Evolutionary conservation across 2,888 invertebrate genomes (phyloP).

Genomic region (Polietes domitor): DNA sequence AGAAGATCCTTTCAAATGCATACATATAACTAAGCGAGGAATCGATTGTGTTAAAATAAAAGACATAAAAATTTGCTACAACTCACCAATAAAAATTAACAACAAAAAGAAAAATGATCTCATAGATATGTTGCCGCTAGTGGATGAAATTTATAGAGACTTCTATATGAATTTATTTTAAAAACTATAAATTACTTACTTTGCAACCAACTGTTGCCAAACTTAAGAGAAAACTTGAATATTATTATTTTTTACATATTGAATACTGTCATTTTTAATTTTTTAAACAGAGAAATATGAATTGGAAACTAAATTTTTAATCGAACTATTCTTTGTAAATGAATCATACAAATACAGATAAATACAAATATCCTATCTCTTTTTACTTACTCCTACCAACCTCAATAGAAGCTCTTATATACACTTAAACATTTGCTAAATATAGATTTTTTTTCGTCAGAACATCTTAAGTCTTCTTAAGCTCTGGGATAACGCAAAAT

Average conservation of each 20-base stretch:
- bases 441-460: too few relatives aligned
- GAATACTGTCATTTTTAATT: not conserved
- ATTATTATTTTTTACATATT: not conserved
- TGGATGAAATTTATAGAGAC: constrained; percentile 49
- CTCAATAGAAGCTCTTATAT: not conserved
- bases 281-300: too few relatives aligned
- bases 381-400: not conserved
- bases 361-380: constrained; percentile 1
- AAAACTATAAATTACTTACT: constrained; percentile 13
- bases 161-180: constrained; percentile 51
- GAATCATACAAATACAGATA: not conserved
- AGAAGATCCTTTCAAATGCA: constrained; percentile 21
- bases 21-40: constrained; percentile 35
- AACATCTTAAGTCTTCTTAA: not conserved
- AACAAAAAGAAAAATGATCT: constrained; percentile 51
- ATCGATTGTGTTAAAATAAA: constrained; percentile 39
- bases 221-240: too few relatives aligned
- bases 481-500: not conserved
- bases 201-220: not conserved
- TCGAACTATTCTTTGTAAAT: not conserved
- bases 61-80: constrained; percentile 28
- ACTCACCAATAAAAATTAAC: constrained; percentile 36
- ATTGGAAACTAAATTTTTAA: not conserved
- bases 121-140: constrained; percentile 45
- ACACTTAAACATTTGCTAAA: not conserved